These are phyloP conservation scores for Felis catus DNA, from an alignment of 2,113 vertebrate species.

Conservation along the genomic window F.catus_Fca126_mat1.0 CM031419.1:167203501-167204000, in stretches of 20 bases:
- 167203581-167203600: neutral
- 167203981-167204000: neutral
- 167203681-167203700: slow-evolving; percentile 24
- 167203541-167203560: too few species aligned
- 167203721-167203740: slow-evolving; percentile 43
- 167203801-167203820: slow-evolving; percentile 17
- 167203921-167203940: slow-evolving; percentile 67
- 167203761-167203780: neutral
- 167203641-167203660: neutral
- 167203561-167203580: too few species aligned
- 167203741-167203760: slow-evolving; percentile 10
- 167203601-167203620: slow-evolving; percentile 46
- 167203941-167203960: slow-evolving; percentile 56
- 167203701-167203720: neutral
- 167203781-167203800: slow-evolving; percentile 53
- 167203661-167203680: neutral
- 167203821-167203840: slow-evolving; percentile 63
- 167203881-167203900: slow-evolving; percentile 30
- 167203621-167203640: slow-evolving; percentile 43
- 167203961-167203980: slow-evolving; percentile 56
- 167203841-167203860: slow-evolving; percentile 61
- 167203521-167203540: too few species aligned
- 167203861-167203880: slow-evolving; percentile 58
- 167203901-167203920: slow-evolving; percentile 56
- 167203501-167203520: too few species aligned